A percentile compares a stretch with the other conserved stretches of the same genome.
Evolutionary conservation across 2,797 vertebrate species (phyloP).

Genomic region (Thalassophryne amazonica): DNA sequence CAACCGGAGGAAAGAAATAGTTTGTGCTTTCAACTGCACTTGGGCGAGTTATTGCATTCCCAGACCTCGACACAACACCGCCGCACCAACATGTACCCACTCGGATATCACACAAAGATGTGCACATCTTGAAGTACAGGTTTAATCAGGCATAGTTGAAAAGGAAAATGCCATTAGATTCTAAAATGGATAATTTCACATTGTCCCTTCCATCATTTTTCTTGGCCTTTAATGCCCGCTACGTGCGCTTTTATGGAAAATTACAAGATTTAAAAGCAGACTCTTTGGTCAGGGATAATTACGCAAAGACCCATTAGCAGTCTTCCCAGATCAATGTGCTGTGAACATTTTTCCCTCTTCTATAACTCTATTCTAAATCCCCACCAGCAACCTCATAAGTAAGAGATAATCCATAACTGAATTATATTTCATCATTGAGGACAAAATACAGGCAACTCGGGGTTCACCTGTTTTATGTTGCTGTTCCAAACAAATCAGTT

Average conservation of each 20-base stretch:
- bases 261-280: slow-evolving; percentile 78
- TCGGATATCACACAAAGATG: slow-evolving; percentile 2
- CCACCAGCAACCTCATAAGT: slow-evolving; percentile 54
- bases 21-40: slow-evolving; percentile 31
- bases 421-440: slow-evolving; percentile 55
- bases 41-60: slow-evolving; percentile 13
- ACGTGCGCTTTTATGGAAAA: slow-evolving; percentile 78
- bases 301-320: slow-evolving; percentile 77
- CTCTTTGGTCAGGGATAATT: slow-evolving; percentile 80
- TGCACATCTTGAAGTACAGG: slow-evolving; percentile 35
- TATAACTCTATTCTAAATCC: slow-evolving; percentile 47
- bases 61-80: neutral
- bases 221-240: slow-evolving; percentile 65
- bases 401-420: slow-evolving; percentile 60
- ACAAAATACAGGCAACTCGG: slow-evolving; percentile 34
- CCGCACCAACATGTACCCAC: slow-evolving; percentile 1
- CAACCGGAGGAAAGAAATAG: slow-evolving; percentile 13
- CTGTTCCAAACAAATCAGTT: slow-evolving; percentile 59
- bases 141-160: slow-evolving; percentile 64
- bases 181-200: slow-evolving; percentile 74
- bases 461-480: slow-evolving; percentile 21
- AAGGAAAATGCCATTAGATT: slow-evolving; percentile 71
- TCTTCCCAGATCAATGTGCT: slow-evolving; percentile 65
- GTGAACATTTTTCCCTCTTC: slow-evolving; percentile 47
- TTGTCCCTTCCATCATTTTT: slow-evolving; percentile 60